phyloP scores from a whole-genome alignment of 2,113 vertebrate species.

The Lepus americanus region DNA sequence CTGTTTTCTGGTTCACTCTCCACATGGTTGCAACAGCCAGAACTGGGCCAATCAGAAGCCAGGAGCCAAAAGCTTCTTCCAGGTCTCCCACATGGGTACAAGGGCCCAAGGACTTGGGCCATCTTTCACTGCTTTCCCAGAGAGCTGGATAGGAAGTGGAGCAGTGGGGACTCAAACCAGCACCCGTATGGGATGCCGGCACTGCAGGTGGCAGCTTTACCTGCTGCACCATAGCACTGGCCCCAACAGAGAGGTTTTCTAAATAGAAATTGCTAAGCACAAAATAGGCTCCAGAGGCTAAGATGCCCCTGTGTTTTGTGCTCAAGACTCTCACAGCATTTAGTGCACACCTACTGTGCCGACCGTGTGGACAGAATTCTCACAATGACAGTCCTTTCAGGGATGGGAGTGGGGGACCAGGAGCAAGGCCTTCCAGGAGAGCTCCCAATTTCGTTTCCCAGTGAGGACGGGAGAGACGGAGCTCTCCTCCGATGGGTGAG shows the following conservation, averaged over 20 bases:
- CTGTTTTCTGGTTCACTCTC: too few relatives aligned
- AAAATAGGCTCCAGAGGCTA: background rate
- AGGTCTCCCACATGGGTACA: too few relatives aligned
- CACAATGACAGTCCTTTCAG: background rate
- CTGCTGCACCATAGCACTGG: too few relatives aligned
- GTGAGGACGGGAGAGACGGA: background rate
- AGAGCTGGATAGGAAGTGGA: too few relatives aligned
- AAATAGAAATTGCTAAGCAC: constrained; percentile 22
- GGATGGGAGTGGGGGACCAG: background rate
- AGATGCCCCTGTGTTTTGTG: background rate
- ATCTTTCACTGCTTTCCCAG: too few relatives aligned
- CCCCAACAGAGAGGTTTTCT: background rate
- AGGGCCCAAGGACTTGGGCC: too few relatives aligned
- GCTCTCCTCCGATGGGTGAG: background rate
- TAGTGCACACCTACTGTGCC: background rate
- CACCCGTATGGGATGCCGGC: too few relatives aligned
- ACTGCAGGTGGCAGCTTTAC: too few relatives aligned
- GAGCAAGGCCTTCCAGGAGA: background rate
- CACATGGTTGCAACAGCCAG: too few relatives aligned
- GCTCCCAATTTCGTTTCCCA: background rate
- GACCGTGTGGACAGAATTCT: background rate
- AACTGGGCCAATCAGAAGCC: too few relatives aligned
- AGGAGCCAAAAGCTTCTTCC: too few relatives aligned
- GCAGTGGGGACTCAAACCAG: too few relatives aligned
- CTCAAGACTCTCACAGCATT: constrained; percentile 10